phyloP scores from a whole-genome alignment of 2,113 vertebrate species.

The Bujurquina vittata region DNA sequence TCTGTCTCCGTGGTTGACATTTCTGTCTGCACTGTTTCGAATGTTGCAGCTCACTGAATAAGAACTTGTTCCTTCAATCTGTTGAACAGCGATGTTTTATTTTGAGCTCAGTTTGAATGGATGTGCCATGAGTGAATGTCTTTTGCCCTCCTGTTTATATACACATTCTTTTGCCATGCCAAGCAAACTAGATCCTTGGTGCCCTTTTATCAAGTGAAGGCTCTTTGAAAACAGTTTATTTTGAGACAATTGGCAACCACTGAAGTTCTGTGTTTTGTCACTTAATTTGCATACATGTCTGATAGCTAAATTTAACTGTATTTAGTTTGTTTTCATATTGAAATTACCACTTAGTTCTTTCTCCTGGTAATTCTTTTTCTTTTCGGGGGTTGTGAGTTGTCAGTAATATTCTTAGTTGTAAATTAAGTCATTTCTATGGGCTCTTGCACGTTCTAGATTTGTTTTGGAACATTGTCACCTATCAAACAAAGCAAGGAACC shows the following conservation, averaged over 20 bases:
- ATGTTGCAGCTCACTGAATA: constrained; percentile 62
- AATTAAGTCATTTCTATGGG: constrained; percentile 65
- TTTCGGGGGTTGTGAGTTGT: constrained; percentile 26
- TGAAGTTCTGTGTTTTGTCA: constrained; percentile 60
- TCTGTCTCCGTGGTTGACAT: constrained; percentile 11
- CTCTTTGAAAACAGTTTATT: constrained; percentile 61
- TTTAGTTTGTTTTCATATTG: constrained; percentile 67
- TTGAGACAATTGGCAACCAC: constrained; percentile 65
- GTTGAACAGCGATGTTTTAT: constrained; percentile 58
- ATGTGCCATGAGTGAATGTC: constrained; percentile 72
- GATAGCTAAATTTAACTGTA: constrained; percentile 67
- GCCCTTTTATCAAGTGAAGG: constrained; percentile 70
- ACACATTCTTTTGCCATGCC: constrained; percentile 64
- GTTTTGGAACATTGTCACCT: constrained; percentile 37
- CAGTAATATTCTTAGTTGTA: constrained; percentile 46
- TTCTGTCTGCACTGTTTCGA: constrained; percentile 71
- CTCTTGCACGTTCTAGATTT: constrained; percentile 47
- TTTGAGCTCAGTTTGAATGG: constrained; percentile 66
- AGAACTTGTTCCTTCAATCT: constrained; percentile 49
- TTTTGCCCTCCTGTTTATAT: constrained; percentile 66
- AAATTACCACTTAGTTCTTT: constrained; percentile 71
- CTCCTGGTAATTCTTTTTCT: constrained; percentile 37
- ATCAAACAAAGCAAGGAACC: constrained; percentile 33
- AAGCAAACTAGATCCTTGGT: constrained; percentile 57
- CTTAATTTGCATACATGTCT: constrained; percentile 65